These are phyloP conservation scores for Drosophila bocqueti DNA, from an alignment of 1,140 invertebrate genomes.

Conservation along the genomic window DNA sequence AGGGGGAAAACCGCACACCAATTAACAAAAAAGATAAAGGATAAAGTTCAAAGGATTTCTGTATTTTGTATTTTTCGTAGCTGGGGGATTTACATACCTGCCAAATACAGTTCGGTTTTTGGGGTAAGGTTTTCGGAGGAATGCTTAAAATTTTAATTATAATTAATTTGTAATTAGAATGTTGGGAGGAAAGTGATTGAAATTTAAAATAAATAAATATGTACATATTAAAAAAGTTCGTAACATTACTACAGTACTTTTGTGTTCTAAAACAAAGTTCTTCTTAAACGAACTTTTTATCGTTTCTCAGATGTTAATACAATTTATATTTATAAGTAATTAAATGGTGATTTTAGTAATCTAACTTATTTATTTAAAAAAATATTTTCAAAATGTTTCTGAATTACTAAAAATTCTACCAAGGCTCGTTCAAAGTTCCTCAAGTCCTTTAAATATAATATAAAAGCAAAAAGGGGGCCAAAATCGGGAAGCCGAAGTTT, in stretches of 20 bases:
- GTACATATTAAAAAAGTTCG: background rate
- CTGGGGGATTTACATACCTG: conserved; percentile 5
- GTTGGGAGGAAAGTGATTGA: background rate
- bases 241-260: background rate
- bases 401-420: background rate
- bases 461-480: no score
- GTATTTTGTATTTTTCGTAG: conserved; percentile 16
- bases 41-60: conserved; percentile 31
- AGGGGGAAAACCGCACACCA: conserved; percentile 41
- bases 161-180: background rate
- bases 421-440: background rate
- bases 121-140: background rate
- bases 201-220: background rate
- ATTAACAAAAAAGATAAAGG: conserved; percentile 54
- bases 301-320: background rate
- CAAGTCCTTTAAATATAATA: background rate
- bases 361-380: background rate
- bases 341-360: background rate
- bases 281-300: no score
- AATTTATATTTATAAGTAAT: background rate
- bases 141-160: conserved; percentile 7
- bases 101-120: conserved; percentile 7
- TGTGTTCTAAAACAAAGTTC: no score
- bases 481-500: no score
- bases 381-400: background rate